Percentiles rank a stretch among this genome's conserved stretches.
These are phyloP conservation scores for Eristalis pertinax DNA, from an alignment of 2,888 invertebrate species.

Conservation along the genomic window DNA sequence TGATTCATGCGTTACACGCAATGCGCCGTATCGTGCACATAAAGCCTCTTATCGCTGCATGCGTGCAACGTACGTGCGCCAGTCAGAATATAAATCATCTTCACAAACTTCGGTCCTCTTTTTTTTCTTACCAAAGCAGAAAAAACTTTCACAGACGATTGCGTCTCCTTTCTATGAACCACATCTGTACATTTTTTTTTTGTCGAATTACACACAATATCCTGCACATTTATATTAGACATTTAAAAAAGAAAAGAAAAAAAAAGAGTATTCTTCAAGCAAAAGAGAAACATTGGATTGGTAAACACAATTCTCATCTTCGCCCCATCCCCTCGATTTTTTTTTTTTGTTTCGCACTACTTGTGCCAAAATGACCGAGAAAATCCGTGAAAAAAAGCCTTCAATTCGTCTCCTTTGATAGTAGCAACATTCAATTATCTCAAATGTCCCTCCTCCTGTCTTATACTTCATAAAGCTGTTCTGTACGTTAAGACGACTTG, in stretches of 20 bases:
- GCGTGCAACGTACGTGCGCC: too few species aligned
- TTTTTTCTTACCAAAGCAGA: too few species aligned
- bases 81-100: too few species aligned
- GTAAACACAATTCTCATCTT: conserved; percentile 39
- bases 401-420: conserved; percentile 6
- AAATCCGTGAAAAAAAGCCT: background rate
- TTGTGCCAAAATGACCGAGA: background rate
- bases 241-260: conserved; percentile 21
- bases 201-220: background rate
- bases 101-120: too few species aligned
- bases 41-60: too few species aligned
- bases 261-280: conserved; percentile 27
- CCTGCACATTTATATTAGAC: conserved; percentile 36
- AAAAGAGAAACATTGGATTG: conserved; percentile 56
- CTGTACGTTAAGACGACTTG: background rate
- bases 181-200: background rate
- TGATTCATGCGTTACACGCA: too few species aligned
- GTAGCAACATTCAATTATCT: conserved; percentile 41
- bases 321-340: background rate
- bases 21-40: too few species aligned
- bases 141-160: background rate
- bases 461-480: background rate
- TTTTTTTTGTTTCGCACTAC: conserved; percentile 18
- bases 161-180: conserved; percentile 3
- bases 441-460: conserved; percentile 47